These are phyloP conservation scores for Spheniscus humboldti DNA, from an alignment of 2,797 vertebrate species.

Conservation along the genomic window DNA sequence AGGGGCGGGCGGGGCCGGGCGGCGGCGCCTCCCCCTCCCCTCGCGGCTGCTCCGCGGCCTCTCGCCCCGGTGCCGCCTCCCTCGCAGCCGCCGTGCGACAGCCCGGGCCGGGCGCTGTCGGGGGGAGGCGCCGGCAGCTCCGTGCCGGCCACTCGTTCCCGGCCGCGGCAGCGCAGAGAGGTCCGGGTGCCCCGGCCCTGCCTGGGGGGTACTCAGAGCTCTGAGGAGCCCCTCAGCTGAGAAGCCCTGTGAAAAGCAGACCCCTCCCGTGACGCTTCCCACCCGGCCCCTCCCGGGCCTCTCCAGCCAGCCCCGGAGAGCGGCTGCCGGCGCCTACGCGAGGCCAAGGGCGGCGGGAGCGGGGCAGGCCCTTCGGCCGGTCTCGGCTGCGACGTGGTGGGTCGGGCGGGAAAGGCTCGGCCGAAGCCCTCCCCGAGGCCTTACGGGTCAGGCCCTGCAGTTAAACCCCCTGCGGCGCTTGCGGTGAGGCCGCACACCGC, in stretches of 20 bases:
- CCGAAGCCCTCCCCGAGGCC: rapidly evolving
- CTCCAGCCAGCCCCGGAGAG: neutral
- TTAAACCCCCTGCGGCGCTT: rapidly evolving
- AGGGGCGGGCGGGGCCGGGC: neutral
- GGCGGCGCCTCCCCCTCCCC: neutral
- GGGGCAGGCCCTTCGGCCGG: rapidly evolving
- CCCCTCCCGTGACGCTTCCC: neutral
- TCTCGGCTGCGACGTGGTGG: neutral
- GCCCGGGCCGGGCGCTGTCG: rapidly evolving
- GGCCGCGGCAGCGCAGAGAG: neutral
- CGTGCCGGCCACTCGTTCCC: rapidly evolving
- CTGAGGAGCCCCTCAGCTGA: neutral
- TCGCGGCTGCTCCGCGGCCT: rapidly evolving
- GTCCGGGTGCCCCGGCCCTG: no score
- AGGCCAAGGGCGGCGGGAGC: rapidly evolving
- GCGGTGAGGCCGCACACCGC: neutral
- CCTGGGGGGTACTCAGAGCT: neutral
- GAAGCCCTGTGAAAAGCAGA: neutral
- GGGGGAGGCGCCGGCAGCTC: rapidly evolving
- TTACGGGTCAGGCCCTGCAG: rapidly evolving
- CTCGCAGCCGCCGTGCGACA: rapidly evolving
- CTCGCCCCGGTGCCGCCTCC: rapidly evolving
- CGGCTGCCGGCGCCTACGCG: no score
- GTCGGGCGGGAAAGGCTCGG: no score
- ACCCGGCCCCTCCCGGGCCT: no score